Evolutionary conservation across 2,888 invertebrate genomes (phyloP), one percentile per base, ranked within the genome.

Genomic region (Drosophila incognita): DNA sequence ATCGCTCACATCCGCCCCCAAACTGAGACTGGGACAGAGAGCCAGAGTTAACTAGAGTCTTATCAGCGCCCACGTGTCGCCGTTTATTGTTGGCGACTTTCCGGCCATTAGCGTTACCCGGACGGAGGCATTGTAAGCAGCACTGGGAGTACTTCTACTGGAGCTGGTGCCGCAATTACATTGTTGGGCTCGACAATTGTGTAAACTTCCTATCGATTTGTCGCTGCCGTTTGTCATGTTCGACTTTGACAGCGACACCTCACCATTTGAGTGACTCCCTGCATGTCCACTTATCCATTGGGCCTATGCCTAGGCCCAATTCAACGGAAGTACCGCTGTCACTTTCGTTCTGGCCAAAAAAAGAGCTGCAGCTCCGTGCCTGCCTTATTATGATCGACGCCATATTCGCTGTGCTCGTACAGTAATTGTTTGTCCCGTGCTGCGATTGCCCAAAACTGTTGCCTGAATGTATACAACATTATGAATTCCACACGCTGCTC

Each of bases 1-100:
- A 91, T 90, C 91, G 79, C 75, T 89, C 82, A 91, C 86, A 91
- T 91, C 91, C 91, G 91, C 83, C 81, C 71, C 74, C 74, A 69
- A 68, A 62, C 48, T 1, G 46, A 53, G 51, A 31, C 38, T 13
- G 38, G 10, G 8, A 24, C 18, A 24, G 3, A 42, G n/a, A 21
- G 48, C 13, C 27, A 13, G 27, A 15, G 40, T n/a, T 24, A 24
- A 24, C 7, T 24, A 2, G 33, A 35, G 69, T 40, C 80, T 86
- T 86, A 89, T 85, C 90, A 86, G 81, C 83, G 82, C 90, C 87
- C 87, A 87, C 87, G 87, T 90, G 87, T 87, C 82, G 82, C 69
- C 68, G 73, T 72, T 81, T 81, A 82, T 83, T 75, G 74, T 79
- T 63, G 79, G 70, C 80, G 73, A 82, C 81, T 85, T 86, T 89